A percentile compares a stretch with the other conserved stretches of the same genome.
phyloP scores from a whole-genome alignment of 2,113 vertebrate genomes.

The Elanus axillaris region DNA sequence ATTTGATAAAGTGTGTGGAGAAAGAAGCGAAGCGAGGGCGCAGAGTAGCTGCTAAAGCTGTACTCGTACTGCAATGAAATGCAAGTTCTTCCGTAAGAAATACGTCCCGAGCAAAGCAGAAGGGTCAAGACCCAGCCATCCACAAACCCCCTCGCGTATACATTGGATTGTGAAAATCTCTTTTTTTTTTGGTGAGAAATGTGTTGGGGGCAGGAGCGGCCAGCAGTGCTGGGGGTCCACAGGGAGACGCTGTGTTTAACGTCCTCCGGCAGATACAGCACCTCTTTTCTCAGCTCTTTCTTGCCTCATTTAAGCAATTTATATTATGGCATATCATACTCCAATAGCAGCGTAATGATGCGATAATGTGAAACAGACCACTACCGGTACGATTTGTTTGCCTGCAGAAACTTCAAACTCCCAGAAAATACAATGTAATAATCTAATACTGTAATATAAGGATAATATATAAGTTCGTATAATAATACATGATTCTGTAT shows the following conservation, averaged over 20 bases:
- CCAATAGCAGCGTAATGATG: not conserved
- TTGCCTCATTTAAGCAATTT: not conserved
- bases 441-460: not conserved
- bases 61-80: not conserved
- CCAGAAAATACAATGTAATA: not conserved
- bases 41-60: not conserved
- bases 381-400: not conserved
- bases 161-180: not conserved
- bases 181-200: not conserved
- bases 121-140: not conserved
- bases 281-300: not conserved
- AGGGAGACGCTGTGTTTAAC: accelerated
- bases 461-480: not conserved
- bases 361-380: not conserved
- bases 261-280: not conserved
- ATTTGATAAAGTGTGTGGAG: not conserved
- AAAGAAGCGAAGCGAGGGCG: not conserved
- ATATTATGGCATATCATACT: not conserved
- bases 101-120: not conserved
- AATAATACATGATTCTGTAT: not conserved
- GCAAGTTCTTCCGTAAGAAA: not conserved
- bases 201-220: not conserved
- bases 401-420: not conserved
- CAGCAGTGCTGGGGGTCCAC: no score
- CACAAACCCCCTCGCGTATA: accelerated